Evolutionary conservation across 2,797 vertebrate genomes (phyloP).

Genomic region (Botia kubotai): DNA sequence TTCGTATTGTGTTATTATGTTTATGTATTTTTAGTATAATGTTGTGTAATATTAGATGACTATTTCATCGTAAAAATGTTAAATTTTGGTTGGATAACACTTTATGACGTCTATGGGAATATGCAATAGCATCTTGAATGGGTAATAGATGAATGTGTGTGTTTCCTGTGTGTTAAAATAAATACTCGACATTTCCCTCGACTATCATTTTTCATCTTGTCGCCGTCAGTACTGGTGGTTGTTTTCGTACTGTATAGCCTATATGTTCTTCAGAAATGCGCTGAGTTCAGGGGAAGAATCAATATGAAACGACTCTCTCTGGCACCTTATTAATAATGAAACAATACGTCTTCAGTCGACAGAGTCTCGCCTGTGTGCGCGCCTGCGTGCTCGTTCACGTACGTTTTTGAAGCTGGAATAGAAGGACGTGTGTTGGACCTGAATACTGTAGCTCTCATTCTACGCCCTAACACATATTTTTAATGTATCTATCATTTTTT

Average conservation of each 20-base stretch:
- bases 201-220: conserved; percentile 30
- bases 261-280: neutral
- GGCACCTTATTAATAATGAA: conserved; percentile 74
- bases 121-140: neutral
- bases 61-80: neutral
- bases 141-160: neutral
- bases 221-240: neutral
- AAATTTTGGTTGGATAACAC: neutral
- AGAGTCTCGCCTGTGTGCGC: neutral
- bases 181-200: conserved; percentile 14
- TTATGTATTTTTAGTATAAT: too few relatives aligned
- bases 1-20: too few relatives aligned
- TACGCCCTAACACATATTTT: neutral
- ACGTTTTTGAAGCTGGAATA: conserved; percentile 30
- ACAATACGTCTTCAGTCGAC: conserved; percentile 40
- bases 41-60: too few relatives aligned
- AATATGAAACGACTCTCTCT: conserved; percentile 62
- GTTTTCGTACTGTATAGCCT: conserved; percentile 9
- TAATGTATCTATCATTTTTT: neutral
- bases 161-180: conserved; percentile 7
- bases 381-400: conserved; percentile 45
- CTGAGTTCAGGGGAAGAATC: conserved; percentile 45
- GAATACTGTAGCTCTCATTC: neutral
- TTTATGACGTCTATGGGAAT: neutral
- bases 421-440: neutral